phyloP scores from a whole-genome alignment of 2,888 invertebrate genomes.

The Drosophila koepferae region DNA sequence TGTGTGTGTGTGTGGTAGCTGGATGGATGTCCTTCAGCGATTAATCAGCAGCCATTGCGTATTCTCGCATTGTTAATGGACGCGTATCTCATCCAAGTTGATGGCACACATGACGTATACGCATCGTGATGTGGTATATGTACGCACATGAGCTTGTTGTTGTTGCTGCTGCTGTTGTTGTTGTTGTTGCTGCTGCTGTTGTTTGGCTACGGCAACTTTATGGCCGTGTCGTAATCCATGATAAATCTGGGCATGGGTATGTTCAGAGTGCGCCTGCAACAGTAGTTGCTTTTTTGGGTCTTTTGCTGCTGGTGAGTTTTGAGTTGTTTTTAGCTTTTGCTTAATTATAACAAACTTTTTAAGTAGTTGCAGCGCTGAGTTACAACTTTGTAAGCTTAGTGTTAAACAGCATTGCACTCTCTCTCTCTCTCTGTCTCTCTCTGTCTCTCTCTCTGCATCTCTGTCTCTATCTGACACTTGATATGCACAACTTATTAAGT shows the following conservation, averaged over 20 bases:
- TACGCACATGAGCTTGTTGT: constrained; percentile 36
- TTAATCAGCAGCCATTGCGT: constrained; percentile 55
- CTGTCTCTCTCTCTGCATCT: background rate
- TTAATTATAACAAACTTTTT: constrained; percentile 79
- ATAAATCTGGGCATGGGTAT: constrained; percentile 17
- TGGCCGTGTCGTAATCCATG: constrained; percentile 31
- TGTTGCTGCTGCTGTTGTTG: background rate
- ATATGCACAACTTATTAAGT: constrained; percentile 76
- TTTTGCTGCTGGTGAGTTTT: constrained; percentile 41
- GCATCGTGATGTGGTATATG: constrained; percentile 40
- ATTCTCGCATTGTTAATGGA: constrained; percentile 43
- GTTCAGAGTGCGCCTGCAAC: constrained; percentile 1
- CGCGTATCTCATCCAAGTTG: constrained; percentile 40
- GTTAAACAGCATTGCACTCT: constrained; percentile 17
- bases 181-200: background rate
- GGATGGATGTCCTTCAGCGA: constrained; percentile 46
- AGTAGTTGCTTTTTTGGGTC: constrained; percentile 29
- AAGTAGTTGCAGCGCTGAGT: constrained; percentile 70
- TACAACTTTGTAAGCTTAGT: constrained; percentile 71
- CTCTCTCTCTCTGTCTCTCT: background rate
- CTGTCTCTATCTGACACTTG: constrained; percentile 45
- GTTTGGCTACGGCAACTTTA: constrained; percentile 41
- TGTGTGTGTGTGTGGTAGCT: background rate
- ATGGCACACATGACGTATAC: constrained; percentile 52
- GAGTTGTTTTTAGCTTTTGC: constrained; percentile 75